Base-by-base conservation (phyloP, 2,888 invertebrate species). In the Cheilosia pagana region DNA sequence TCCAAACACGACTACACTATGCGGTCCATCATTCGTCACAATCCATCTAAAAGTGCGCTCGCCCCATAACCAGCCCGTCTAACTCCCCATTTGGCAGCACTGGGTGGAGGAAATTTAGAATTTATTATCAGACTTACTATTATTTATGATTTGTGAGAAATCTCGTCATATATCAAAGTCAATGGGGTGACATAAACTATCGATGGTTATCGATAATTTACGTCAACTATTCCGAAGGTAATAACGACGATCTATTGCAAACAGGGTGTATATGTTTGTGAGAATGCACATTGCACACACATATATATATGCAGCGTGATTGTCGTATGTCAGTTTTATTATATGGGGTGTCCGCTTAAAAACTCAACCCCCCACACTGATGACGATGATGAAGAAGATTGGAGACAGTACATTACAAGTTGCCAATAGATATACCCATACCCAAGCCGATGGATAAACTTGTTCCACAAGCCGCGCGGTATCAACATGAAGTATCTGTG, bases 71-170 rank as follows among this genome's bases (percentile, higher is more conserved):
- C 10, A 8, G 16, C 6, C 50, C 2, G 14, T 1, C 16, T 2
- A 48, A 19, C 48, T 86, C 67, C 70, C 43, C 50, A 41, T 41
- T 52, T 31, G 21, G 53, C 45, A 50, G 39, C 50, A 8, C 65
- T 35, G 88, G 89, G 87, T 87, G 88, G 88, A 89, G 90, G 89
- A 89, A 89, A 90, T 89, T 89, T 90, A 88, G 89, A 90, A 91
- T 90, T 91, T 91, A 90, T 91, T 90, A 89, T 89, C 89, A 89
- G 89, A 90, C 90, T 90, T 90, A 88, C 89, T 88, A 90, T 90
- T 91, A 91, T 91, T 91, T 90, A 90, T 90, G 90, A 90, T 90
- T 90, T 89, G 89, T 89, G 89, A 88, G 89, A 89, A 89, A 89
- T 89, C 88, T 89, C 87, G 89, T 89, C 90, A 89, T 90, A 90